phyloP scores from a whole-genome alignment of 2,888 invertebrate genomes.

The Idaea biselata region DNA sequence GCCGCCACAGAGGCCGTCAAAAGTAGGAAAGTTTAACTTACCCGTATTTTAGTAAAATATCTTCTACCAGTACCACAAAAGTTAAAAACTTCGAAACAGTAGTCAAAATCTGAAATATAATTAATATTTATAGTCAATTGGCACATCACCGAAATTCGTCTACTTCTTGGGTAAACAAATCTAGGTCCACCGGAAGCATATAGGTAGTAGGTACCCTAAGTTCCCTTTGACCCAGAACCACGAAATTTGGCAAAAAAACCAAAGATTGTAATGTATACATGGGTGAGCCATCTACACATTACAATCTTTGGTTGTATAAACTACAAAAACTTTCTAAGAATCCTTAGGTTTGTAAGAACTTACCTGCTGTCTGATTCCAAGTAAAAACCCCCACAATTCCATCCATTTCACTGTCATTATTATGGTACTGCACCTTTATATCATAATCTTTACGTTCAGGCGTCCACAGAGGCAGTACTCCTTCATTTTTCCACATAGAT shows the following conservation, averaged over 20 bases:
- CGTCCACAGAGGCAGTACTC: constrained; percentile 20
- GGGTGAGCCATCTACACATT: too few species aligned
- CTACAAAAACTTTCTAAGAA: too few species aligned
- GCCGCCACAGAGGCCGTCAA: too few species aligned
- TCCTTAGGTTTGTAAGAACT: constrained; percentile 23
- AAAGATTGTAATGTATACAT: too few species aligned
- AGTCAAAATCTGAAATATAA: constrained; percentile 28
- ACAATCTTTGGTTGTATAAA: too few species aligned
- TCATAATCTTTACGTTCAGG: constrained; percentile 25
- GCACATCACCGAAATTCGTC: too few species aligned
- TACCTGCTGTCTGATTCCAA: constrained; percentile 47
- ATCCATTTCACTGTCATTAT: constrained; percentile 2
- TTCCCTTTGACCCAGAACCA: too few species aligned
- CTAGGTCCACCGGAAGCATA: too few species aligned
- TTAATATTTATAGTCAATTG: too few species aligned
- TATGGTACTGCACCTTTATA: constrained; percentile 19
- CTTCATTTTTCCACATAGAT: constrained; percentile 18
- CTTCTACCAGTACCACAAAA: constrained; percentile 31
- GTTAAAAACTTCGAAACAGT: constrained; percentile 37
- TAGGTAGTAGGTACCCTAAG: too few species aligned
- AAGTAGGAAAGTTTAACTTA: constrained; percentile 26
- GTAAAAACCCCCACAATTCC: constrained; percentile 20
- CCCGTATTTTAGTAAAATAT: constrained; percentile 29
- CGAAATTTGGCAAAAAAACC: too few species aligned
- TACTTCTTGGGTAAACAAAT: too few species aligned